A percentile compares a stretch with the other conserved stretches of the same genome.
phyloP scores from a whole-genome alignment of 2,888 invertebrate genomes.

The Lepetodrilus schrolli region DNA sequence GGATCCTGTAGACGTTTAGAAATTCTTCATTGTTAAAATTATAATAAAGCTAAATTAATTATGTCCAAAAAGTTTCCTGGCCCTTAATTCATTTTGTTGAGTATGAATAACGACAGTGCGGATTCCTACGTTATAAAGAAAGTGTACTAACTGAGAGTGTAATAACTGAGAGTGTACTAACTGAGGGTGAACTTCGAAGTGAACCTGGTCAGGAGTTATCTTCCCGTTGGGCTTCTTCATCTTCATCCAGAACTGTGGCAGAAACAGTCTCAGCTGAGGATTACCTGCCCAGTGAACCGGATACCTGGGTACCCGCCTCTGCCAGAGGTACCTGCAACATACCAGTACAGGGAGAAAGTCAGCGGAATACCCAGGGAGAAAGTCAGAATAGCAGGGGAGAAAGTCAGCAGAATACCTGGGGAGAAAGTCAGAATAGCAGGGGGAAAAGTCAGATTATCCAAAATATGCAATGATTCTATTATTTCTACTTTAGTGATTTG shows the following conservation, averaged over 20 bases:
- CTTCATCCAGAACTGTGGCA: slow-evolving; percentile 99
- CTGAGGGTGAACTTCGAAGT: slow-evolving; percentile 92
- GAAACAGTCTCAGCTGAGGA: slow-evolving; percentile 92
- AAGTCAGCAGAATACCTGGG: not conserved
- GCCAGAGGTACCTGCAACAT: slow-evolving; percentile 69
- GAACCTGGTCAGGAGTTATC: slow-evolving; percentile 85
- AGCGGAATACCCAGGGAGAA: not conserved
- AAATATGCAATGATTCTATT: too few species aligned
- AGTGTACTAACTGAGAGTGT: too few species aligned
- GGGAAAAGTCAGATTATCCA: not conserved
- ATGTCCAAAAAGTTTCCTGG: too few species aligned
- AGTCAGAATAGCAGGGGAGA: not conserved
- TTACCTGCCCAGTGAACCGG: slow-evolving; percentile 92
- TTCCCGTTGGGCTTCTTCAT: slow-evolving; percentile 82
- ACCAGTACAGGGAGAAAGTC: not conserved
- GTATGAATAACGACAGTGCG: too few species aligned
- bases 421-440: not conserved
- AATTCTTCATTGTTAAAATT: too few species aligned
- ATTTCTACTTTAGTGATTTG: too few species aligned
- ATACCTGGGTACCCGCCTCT: slow-evolving; percentile 80
- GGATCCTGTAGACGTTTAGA: too few species aligned
- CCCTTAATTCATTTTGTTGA: too few species aligned
- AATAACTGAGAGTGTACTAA: too few species aligned
- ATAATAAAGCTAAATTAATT: too few species aligned
- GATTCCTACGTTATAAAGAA: too few species aligned